Conservation (phyloP, 37 sponge, comb jelly and placozoan species). For the Halisarca cf. caerulea region DNA sequence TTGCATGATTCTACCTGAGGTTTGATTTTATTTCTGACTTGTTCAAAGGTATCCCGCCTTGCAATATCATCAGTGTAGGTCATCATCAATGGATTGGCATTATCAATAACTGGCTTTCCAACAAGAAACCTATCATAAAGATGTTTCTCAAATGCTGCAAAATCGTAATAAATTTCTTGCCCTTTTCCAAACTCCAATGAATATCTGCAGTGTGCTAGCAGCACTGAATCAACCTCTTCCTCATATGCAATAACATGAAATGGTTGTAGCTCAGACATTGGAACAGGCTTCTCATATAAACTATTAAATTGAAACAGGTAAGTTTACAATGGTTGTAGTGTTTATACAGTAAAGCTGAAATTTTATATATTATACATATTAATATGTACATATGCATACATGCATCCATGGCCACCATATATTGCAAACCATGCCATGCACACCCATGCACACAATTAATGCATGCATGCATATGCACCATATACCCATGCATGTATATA, state of each 20-base stretch:
- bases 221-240: slow-evolving; percentile 48
- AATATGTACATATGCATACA: too few relatives aligned
- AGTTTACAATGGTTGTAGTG: not conserved
- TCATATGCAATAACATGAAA: slow-evolving; percentile 68
- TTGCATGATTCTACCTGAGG: slow-evolving; percentile 28
- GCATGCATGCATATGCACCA: too few relatives aligned
- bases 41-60: slow-evolving; percentile 37
- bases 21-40: slow-evolving; percentile 38
- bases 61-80: slow-evolving; percentile 40
- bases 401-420: too few relatives aligned
- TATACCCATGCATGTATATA: too few relatives aligned
- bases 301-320: not conserved
- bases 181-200: slow-evolving; percentile 61
- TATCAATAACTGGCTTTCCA: slow-evolving; percentile 61
- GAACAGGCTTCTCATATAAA: slow-evolving; percentile 41
- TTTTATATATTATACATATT: too few relatives aligned
- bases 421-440: too few relatives aligned
- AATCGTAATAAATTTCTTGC: slow-evolving; percentile 56
- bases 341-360: too few relatives aligned
- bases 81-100: slow-evolving; percentile 44
- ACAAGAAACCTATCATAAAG: slow-evolving; percentile 62
- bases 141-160: slow-evolving; percentile 66
- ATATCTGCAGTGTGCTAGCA: slow-evolving; percentile 75
- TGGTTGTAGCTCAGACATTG: slow-evolving; percentile 42
- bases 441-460: too few relatives aligned